These are phyloP conservation scores for Phytoseiulus persimilis DNA, from an alignment of 2,888 invertebrate genomes.

Conservation along the genomic window DNA sequence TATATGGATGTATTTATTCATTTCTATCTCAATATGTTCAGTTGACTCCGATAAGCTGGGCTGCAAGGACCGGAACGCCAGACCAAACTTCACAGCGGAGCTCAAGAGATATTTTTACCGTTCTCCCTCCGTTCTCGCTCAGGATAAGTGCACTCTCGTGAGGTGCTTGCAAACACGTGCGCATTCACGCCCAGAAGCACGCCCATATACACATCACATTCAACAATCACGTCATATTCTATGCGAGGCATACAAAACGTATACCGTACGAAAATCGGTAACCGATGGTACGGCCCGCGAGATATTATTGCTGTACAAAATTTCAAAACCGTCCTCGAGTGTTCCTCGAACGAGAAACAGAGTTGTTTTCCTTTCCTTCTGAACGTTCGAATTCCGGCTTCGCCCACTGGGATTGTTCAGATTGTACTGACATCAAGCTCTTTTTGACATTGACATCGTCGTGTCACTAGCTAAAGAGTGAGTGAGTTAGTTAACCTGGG, in stretches of 20 bases:
- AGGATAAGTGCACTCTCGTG: not conserved
- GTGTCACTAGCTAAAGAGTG: not conserved
- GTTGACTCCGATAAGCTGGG: not conserved
- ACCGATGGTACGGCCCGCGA: not conserved
- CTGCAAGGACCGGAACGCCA: not conserved
- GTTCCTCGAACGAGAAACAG: not conserved
- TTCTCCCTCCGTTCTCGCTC: not conserved
- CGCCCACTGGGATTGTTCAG: not conserved
- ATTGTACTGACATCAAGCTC: constrained; percentile 39
- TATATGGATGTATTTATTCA: not conserved
- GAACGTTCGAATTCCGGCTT: not conserved
- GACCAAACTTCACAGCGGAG: not conserved
- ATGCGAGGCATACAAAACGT: not conserved
- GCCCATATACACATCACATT: not conserved
- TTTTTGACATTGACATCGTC: constrained; percentile 6
- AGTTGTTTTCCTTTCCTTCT: not conserved
- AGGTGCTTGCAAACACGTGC: not conserved
- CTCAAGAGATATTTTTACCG: not conserved
- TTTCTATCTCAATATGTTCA: not conserved
- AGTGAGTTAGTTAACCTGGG: not conserved
- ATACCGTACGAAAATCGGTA: not conserved
- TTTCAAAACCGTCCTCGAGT: not conserved
- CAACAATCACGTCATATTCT: not conserved
- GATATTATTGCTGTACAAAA: not conserved
- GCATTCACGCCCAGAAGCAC: not conserved